Conservation (phyloP, 2,888 invertebrate species). For the Caradrina clavipalpis region DNA sequence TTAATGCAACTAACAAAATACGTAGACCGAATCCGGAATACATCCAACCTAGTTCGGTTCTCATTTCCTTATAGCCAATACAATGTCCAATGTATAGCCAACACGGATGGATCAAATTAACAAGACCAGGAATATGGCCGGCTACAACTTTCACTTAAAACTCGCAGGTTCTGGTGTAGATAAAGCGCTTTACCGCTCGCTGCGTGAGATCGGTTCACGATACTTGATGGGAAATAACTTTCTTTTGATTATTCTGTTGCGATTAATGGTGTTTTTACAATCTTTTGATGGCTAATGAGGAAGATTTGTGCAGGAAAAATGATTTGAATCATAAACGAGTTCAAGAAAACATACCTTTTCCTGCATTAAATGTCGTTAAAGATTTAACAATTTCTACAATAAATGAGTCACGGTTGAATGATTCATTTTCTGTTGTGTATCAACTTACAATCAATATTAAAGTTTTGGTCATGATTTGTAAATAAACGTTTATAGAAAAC, state of each 20-base stretch:
- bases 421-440: not conserved
- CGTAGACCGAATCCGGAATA: slow-evolving; percentile 57
- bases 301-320: not conserved
- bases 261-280: slow-evolving; percentile 18
- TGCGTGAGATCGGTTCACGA: slow-evolving; percentile 48
- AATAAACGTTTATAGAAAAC: no score
- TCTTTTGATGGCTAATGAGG: not conserved
- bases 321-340: not conserved
- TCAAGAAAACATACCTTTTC: not conserved
- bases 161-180: slow-evolving; percentile 45
- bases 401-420: slow-evolving; percentile 1
- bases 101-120: slow-evolving; percentile 70
- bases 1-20: slow-evolving; percentile 35
- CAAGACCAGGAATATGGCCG: slow-evolving; percentile 52
- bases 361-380: not conserved
- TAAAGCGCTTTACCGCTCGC: slow-evolving; percentile 27
- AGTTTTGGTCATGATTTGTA: no score
- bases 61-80: slow-evolving; percentile 61
- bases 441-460: not conserved
- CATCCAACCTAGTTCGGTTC: slow-evolving; percentile 57
- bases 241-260: slow-evolving; percentile 45
- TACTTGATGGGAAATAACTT: slow-evolving; percentile 51
- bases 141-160: slow-evolving; percentile 73
- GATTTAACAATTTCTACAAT: not conserved
- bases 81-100: slow-evolving; percentile 59